Conservation (phyloP, 1,140 invertebrate genomes). For the Matsumurasca onukii region DNA sequence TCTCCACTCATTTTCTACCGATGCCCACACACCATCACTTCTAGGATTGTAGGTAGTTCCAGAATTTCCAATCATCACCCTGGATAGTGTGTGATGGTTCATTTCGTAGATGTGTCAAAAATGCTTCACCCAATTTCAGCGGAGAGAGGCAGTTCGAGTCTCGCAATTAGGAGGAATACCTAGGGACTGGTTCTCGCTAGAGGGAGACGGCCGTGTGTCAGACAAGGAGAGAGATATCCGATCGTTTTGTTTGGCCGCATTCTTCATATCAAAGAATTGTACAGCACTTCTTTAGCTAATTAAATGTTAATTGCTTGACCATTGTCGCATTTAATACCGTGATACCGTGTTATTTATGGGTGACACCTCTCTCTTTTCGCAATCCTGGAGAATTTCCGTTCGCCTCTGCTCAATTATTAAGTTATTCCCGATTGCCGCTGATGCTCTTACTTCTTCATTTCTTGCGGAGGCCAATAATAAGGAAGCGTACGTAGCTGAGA, state of each 20-base stretch:
- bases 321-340: conserved; percentile 10
- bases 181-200: conserved; percentile 23
- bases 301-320: conserved; percentile 26
- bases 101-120: conserved; percentile 33
- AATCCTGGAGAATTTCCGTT: background rate
- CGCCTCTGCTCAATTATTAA: no score
- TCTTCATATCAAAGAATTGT: conserved; percentile 21
- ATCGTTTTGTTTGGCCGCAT: conserved; percentile 24
- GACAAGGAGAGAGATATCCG: conserved; percentile 22
- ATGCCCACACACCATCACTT: no score
- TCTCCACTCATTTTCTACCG: no score
- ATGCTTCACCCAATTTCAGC: conserved; percentile 27
- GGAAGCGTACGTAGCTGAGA: no score
- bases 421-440: background rate
- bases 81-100: conserved; percentile 27
- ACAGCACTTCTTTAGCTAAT: conserved; percentile 17
- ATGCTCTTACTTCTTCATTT: background rate
- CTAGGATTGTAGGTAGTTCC: no score
- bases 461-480: no score
- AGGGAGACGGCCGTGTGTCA: conserved; percentile 14
- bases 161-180: conserved; percentile 25
- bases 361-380: background rate
- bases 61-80: conserved; percentile 29
- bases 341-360: conserved; percentile 5
- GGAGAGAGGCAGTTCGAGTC: background rate